phyloP scores from a whole-genome alignment of 2,888 invertebrate genomes.

The Cryptocephalus primarius region DNA sequence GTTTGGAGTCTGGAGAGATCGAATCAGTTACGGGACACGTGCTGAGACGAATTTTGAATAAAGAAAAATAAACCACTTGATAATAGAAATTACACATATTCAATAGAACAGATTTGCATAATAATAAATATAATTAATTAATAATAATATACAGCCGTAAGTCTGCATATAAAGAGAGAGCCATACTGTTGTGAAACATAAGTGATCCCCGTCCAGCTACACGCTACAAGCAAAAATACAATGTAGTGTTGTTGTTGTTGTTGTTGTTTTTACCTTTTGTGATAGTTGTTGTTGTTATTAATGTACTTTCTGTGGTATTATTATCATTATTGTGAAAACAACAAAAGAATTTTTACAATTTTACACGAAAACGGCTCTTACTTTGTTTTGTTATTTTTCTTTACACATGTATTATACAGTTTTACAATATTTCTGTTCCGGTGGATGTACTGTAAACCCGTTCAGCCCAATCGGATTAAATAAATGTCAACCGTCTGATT shows the following conservation, averaged over 20 bases:
- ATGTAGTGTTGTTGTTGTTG: too few relatives aligned
- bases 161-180: slow-evolving; percentile 26
- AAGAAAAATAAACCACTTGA: not conserved
- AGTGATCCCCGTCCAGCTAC: slow-evolving; percentile 43
- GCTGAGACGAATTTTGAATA: not conserved
- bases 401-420: slow-evolving; percentile 39
- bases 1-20: too few relatives aligned
- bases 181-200: slow-evolving; percentile 23
- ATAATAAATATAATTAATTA: not conserved
- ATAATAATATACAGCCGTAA: slow-evolving; percentile 35
- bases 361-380: slow-evolving; percentile 8
- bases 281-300: slow-evolving; percentile 4
- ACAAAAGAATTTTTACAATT: slow-evolving; percentile 20
- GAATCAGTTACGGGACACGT: too few relatives aligned
- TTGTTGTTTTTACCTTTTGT: slow-evolving; percentile 1
- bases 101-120: slow-evolving; percentile 34
- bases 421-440: slow-evolving; percentile 17
- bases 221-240: slow-evolving; percentile 20
- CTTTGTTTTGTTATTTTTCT: slow-evolving; percentile 16
- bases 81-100: slow-evolving; percentile 31
- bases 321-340: slow-evolving; percentile 5
- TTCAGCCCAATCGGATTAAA: too few relatives aligned
- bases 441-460: too few relatives aligned
- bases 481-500: too few relatives aligned
- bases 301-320: too few relatives aligned